Evolutionary conservation across 53 echinoderm and acorn worm genomes (phyloP), one percentile per base, ranked within the genome.

Genomic region (Paelopatides confundens): DNA sequence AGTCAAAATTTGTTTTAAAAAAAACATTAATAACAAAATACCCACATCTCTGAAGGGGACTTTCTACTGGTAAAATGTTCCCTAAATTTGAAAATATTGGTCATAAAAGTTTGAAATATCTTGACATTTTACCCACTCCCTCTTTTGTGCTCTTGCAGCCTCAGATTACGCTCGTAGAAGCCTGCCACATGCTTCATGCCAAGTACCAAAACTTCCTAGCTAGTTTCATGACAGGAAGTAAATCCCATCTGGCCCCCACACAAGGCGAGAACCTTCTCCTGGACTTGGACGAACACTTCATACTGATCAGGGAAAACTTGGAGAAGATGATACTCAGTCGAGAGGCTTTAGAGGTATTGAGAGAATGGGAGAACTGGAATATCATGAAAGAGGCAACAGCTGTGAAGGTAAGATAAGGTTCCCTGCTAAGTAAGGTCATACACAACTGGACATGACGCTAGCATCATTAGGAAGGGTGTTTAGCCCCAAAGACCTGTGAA

Each of bases 201-300:
- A 90, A 90, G 66, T 97, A 90, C 90, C 76, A 86, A 5, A 70
- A 67, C 39, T 89, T 94, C 39, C 87, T 93, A 65, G 91, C 71
- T 33, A 88, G 37, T 2, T 47, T 63, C 52, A 26, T 79, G 24
- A 50, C 65, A 23, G 76, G 37, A 3, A 38, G 15, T 74, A 58
- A 89, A 46, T 77, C 64, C 87, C 70, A 51, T 87, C 62, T 67
- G 6, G 81, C 94, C 67, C 91, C 88, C 13, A 94, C 78, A 82
- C 91, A 91, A 88, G 98, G 94, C 1, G 95, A 97, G 92, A 89
- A 85, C 64, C 92, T 97, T 13, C 85, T 97, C 26, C 90, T 93
- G 8, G 90, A 87, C 71, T 82, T 94, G 79, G 83, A 95, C 63
- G 95, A 92, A 17, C 89, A 93, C 69, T 97, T 97, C 81, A 77